Conservation (phyloP, 2,888 invertebrate species). For the Apantesis nais region DNA sequence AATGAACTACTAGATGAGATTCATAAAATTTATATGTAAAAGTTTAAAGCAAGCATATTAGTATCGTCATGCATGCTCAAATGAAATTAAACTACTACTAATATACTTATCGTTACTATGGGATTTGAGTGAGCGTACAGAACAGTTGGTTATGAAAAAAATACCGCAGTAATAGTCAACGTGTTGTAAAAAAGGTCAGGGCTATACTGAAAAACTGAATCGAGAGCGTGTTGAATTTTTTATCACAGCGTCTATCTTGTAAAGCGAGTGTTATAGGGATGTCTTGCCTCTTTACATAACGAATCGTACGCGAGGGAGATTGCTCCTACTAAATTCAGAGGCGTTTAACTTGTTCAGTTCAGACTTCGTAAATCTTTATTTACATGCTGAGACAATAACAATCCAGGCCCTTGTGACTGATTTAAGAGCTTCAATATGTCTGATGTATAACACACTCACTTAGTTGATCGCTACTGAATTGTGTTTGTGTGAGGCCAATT, state of each 20-base stretch:
- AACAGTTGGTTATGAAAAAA: slow-evolving; percentile 41
- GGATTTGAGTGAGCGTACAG: not conserved
- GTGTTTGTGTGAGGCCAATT: not conserved
- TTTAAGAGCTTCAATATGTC: slow-evolving; percentile 42
- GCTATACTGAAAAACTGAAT: slow-evolving; percentile 68
- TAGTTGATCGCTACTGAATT: slow-evolving; percentile 27
- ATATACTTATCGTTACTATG: slow-evolving; percentile 41
- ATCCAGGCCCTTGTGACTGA: slow-evolving; percentile 46
- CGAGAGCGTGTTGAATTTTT: slow-evolving; percentile 73
- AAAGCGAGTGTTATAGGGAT: slow-evolving; percentile 62
- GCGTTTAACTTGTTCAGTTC: slow-evolving; percentile 67
- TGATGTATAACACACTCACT: slow-evolving; percentile 37
- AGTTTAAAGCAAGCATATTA: slow-evolving; percentile 56
- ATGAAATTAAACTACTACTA: slow-evolving; percentile 60
- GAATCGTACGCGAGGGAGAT: slow-evolving; percentile 63
- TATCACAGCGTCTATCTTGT: slow-evolving; percentile 68
- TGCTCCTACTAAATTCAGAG: slow-evolving; percentile 68
- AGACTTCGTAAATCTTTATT: slow-evolving; percentile 71
- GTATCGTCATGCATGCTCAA: slow-evolving; percentile 42
- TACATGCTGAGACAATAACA: slow-evolving; percentile 59
- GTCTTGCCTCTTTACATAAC: slow-evolving; percentile 62
- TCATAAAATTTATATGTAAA: slow-evolving; percentile 53
- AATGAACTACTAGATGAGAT: slow-evolving; percentile 41
- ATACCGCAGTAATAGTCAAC: slow-evolving; percentile 55
- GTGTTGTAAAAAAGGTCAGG: slow-evolving; percentile 65